These are phyloP conservation scores for Nemopilema nomurai DNA, from an alignment of 30 jellyfish, hydroid and myxozoan genomes.

Conservation along the genomic window DNA sequence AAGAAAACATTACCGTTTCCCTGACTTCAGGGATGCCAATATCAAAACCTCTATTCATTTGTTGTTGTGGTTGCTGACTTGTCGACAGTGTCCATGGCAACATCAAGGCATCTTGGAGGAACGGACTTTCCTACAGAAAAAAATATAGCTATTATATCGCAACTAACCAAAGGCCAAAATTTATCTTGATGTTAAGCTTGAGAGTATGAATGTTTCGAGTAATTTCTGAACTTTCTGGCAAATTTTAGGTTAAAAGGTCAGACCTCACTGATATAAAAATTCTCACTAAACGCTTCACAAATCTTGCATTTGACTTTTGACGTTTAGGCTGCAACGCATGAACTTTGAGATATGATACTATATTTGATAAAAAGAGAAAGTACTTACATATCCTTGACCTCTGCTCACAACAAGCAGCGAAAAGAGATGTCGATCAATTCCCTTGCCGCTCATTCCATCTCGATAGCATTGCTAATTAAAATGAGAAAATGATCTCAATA, in stretches of 20 bases:
- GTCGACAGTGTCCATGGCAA: slow-evolving; percentile 98
- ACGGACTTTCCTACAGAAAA: slow-evolving; percentile 76
- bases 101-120: slow-evolving; percentile 79
- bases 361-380: background rate
- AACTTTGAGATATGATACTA: background rate
- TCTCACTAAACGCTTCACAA: no score
- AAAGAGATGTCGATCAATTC: slow-evolving; percentile 89
- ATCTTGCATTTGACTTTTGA: no score
- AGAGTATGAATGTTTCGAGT: no score
- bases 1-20: slow-evolving; percentile 80
- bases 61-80: slow-evolving; percentile 99
- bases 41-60: slow-evolving; percentile 95
- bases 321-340: background rate
- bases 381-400: slow-evolving; percentile 94
- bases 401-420: slow-evolving; percentile 88
- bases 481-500: background rate
- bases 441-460: slow-evolving; percentile 94
- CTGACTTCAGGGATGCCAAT: slow-evolving; percentile 91
- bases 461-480: slow-evolving; percentile 72
- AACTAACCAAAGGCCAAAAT: no score
- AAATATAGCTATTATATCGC: background rate
- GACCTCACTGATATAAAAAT: no score
- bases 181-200: no score
- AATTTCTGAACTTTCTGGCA: no score
- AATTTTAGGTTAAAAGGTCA: no score